A percentile compares a stretch with the other conserved stretches of the same genome.
phyloP scores from a whole-genome alignment of 2,113 vertebrate species.

The Pelusios castaneus region DNA sequence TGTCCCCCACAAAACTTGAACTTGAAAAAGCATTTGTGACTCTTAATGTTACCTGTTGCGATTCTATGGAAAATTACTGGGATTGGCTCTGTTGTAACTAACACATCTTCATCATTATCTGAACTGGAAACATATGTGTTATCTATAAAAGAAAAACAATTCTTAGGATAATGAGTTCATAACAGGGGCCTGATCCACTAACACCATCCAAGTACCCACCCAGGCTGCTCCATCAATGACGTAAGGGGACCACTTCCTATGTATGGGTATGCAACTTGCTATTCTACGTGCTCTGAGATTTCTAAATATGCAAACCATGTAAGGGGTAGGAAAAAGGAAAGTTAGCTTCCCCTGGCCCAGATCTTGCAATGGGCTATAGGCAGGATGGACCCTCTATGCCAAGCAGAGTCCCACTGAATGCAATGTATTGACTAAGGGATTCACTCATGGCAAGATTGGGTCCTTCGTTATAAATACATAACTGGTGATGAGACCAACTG shows the following conservation, averaged over 20 bases:
- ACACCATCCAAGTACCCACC: neutral
- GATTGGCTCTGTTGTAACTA: constrained; percentile 91
- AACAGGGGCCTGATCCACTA: neutral
- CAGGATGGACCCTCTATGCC: neutral
- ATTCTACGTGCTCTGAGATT: rapidly evolving
- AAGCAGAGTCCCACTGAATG: neutral
- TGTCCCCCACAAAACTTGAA: neutral
- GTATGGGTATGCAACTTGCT: neutral
- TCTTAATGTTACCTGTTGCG: constrained; percentile 83
- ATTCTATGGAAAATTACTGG: constrained; percentile 91
- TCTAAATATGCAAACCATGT: neutral
- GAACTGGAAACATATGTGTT: constrained; percentile 93
- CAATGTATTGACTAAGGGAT: neutral
- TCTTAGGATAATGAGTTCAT: neutral
- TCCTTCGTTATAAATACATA: neutral
- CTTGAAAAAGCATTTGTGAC: neutral
- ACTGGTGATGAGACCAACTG: neutral
- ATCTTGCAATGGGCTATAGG: neutral
- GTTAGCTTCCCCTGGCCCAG: neutral
- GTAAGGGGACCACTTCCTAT: neutral
- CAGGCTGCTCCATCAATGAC: rapidly evolving
- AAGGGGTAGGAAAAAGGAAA: neutral
- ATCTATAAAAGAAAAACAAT: constrained; percentile 75
- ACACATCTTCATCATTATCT: constrained; percentile 90
- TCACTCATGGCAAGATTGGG: rapidly evolving